phyloP scores from a whole-genome alignment of 1,140 invertebrate genomes.

The Arctopsyche grandis region DNA sequence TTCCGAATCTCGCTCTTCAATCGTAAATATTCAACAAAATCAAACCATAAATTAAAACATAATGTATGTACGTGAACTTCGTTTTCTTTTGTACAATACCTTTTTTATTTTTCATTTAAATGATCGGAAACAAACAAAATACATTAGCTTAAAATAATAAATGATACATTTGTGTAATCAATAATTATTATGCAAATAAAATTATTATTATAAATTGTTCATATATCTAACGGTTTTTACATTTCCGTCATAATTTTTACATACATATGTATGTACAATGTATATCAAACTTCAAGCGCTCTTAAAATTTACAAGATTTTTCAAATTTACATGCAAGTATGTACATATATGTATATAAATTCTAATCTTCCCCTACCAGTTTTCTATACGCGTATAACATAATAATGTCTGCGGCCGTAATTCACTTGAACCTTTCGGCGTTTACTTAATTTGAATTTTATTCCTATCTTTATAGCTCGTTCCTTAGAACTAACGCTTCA shows the following conservation, averaged over 20 bases:
- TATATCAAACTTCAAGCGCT: too few species aligned
- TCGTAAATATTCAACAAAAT: not conserved
- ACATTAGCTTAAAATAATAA: too few species aligned
- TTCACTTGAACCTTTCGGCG: constrained; percentile 53
- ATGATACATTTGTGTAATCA: too few species aligned
- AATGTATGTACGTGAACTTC: not conserved
- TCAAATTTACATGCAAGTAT: too few species aligned
- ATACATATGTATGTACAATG: too few species aligned
- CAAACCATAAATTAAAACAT: not conserved
- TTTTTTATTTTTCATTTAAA: not conserved
- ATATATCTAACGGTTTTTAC: too few species aligned
- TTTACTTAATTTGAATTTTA: constrained; percentile 56
- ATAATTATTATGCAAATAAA: too few species aligned
- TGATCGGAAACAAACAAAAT: not conserved
- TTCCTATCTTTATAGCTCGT: constrained; percentile 54
- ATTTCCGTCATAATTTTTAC: too few species aligned
- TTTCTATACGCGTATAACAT: constrained; percentile 41
- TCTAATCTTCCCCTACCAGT: not conserved
- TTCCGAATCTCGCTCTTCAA: not conserved
- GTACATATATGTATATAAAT: constrained; percentile 1
- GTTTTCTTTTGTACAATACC: not conserved
- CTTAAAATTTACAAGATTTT: too few species aligned
- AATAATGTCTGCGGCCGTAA: constrained; percentile 54
- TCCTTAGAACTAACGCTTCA: constrained; percentile 35
- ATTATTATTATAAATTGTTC: too few species aligned